Base-by-base conservation (phyloP, 2,113 vertebrate species). In the Xiphorhynchus elegans region DNA sequence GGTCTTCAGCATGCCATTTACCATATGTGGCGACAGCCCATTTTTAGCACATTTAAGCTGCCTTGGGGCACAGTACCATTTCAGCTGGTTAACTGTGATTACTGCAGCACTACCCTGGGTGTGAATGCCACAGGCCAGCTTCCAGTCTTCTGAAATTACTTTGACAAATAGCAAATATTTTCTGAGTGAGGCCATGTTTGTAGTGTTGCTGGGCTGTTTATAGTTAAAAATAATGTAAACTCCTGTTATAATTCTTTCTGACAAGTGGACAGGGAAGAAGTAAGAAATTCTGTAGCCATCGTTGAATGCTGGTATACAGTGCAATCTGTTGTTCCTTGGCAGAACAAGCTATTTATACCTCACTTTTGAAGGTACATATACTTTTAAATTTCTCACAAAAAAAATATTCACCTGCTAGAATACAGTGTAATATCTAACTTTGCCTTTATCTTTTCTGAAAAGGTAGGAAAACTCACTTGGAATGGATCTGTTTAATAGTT, bases 371-470 rank as follows among this genome's bases (percentile, higher is more conserved):
- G 6, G 18, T 49, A 55, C 1, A 2, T 49, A 17, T 33, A 69
- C 9, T 44, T 58, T 19, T 17, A 37, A 26, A 19, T 56, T 72
- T 78, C 68, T 68, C 10, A 31, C 1, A 1, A 75, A 78, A 89
- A 74, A 62, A 39, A 17, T 6, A 21, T 11, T n/a, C 7, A 4
- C 0, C 3, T 2, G 6, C 4, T 18, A 13, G 24, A 75, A 24
- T 67, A 40, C 47, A 18, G 16, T 17, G 16, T 28, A 33, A 5
- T 62, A n/a, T 49, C 21, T 68, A 52, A 28, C 26, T 86, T 82
- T 72, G 10, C 20, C 16, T 74, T 70, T 23, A 62, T 10, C 1
- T 2, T 86, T 77, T 78, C 9, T 40, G 10, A 42, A 49, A 81
- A 72, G 18, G 21, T 90, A 7, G 18, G 33, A 73, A 62, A 87